Conservation (phyloP, 2,888 invertebrate species). For the Steinernema scapterisci region DNA sequence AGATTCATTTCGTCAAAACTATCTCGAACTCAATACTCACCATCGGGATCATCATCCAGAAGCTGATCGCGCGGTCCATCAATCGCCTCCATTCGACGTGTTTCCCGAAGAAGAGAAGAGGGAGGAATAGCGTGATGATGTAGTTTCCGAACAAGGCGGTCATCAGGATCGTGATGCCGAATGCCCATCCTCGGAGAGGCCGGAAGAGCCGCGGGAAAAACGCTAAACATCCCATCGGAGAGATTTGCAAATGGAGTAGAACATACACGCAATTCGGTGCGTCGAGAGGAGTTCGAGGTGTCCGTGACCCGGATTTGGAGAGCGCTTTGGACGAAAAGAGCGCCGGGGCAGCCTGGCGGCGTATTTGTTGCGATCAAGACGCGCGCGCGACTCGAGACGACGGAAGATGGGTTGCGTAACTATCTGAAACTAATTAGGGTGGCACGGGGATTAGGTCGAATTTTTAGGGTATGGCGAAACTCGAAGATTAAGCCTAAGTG, state of each 20-base stretch:
- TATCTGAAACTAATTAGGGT: too few relatives aligned
- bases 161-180: constrained; percentile 51
- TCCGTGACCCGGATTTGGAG: constrained; percentile 23
- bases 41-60: constrained; percentile 66
- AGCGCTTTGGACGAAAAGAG: not conserved
- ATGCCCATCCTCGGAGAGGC: constrained; percentile 54
- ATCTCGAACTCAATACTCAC: constrained; percentile 42
- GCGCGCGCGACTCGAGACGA: not conserved
- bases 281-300: not conserved
- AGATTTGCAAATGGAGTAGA: not conserved
- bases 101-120: constrained; percentile 50
- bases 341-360: not conserved
- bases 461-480: too few relatives aligned
- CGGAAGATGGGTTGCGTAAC: too few relatives aligned
- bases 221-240: constrained; percentile 15
- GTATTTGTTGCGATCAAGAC: not conserved
- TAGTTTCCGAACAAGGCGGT: constrained; percentile 61
- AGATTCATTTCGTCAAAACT: not conserved
- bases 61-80: constrained; percentile 65
- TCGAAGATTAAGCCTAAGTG: too few relatives aligned
- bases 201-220: constrained; percentile 39
- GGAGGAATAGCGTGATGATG: constrained; percentile 61
- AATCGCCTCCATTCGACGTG: constrained; percentile 57
- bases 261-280: not conserved
- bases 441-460: too few relatives aligned